A percentile compares a stretch with the other conserved stretches of the same genome.
phyloP scores from a whole-genome alignment of 2,797 vertebrate genomes.

The Gastrophryne carolinensis region DNA sequence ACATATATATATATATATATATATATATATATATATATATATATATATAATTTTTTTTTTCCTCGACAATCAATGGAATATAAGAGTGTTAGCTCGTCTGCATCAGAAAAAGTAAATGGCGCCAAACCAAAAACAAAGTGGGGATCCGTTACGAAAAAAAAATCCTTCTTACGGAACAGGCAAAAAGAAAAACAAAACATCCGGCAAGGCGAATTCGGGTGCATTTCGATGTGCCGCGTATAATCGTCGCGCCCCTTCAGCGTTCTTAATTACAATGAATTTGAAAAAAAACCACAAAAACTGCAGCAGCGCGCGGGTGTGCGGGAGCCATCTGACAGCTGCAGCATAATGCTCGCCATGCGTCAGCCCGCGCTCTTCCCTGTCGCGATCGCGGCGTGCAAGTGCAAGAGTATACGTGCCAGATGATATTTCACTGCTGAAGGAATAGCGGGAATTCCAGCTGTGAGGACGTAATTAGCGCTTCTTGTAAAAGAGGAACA shows the following conservation, averaged over 20 bases:
- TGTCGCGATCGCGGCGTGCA: slow-evolving; percentile 15
- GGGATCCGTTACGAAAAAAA: too few relatives aligned
- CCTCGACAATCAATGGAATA: too few relatives aligned
- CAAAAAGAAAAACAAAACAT: background rate
- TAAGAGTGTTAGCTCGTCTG: too few relatives aligned
- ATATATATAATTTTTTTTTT: too few relatives aligned
- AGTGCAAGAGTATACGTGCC: slow-evolving; percentile 40
- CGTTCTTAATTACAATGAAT: slow-evolving; percentile 10
- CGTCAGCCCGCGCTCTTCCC: slow-evolving; percentile 10
- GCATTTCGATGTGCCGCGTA: background rate
- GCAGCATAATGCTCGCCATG: slow-evolving; percentile 35
- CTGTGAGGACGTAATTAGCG: slow-evolving; percentile 50
- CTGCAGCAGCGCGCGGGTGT: background rate
- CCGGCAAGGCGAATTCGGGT: background rate
- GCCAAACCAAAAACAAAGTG: too few relatives aligned
- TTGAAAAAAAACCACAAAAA: background rate
- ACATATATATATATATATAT: too few relatives aligned
- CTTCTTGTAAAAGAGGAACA: slow-evolving; percentile 41
- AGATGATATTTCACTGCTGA: slow-evolving; percentile 47
- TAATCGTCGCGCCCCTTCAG: background rate
- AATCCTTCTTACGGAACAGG: too few relatives aligned
- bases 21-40: too few relatives aligned
- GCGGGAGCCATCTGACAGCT: slow-evolving; percentile 38
- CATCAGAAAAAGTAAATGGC: too few relatives aligned
- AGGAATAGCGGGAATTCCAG: slow-evolving; percentile 45